Percentiles rank a stretch among this genome's conserved stretches.
These are phyloP conservation scores for Ricordea florida DNA, from an alignment of 92 coral and sea anemone genomes.

Conservation along the genomic window DNA sequence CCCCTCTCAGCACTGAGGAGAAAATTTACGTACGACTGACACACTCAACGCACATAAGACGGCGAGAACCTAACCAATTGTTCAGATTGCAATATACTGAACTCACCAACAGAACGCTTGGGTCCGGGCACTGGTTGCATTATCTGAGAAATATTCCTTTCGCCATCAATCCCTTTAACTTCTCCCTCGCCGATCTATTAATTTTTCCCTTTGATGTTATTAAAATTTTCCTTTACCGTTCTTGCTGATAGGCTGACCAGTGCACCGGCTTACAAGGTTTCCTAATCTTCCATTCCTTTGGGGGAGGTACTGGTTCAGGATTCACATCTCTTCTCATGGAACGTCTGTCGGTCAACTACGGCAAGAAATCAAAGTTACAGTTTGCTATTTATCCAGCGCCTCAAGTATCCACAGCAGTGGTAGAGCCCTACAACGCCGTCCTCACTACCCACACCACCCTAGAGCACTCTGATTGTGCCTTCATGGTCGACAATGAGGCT, in stretches of 20 bases:
- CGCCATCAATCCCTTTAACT: too few species aligned
- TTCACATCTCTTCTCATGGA: constrained; percentile 67
- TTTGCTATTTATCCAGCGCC: constrained; percentile 73
- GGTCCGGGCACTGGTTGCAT: not conserved
- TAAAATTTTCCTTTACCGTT: not conserved
- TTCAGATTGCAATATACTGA: too few species aligned
- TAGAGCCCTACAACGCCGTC: constrained; percentile 68
- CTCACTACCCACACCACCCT: constrained; percentile 66
- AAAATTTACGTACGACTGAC: too few species aligned
- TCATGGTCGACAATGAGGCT: constrained; percentile 79
- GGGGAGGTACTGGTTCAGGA: constrained; percentile 78
- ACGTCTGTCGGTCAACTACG: constrained; percentile 71
- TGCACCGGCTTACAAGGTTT: constrained; percentile 73
- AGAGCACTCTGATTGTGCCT: constrained; percentile 64
- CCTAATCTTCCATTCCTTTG: constrained; percentile 68
- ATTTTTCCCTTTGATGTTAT: not conserved
- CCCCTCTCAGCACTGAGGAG: too few species aligned
- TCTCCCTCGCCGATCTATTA: too few species aligned
- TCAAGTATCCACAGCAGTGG: constrained; percentile 68
- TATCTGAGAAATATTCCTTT: too few species aligned
- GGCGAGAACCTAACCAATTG: too few species aligned
- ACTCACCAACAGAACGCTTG: not conserved
- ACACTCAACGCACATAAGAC: too few species aligned
- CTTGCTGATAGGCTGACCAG: constrained; percentile 65
- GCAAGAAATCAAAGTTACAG: constrained; percentile 72